A percentile compares a stretch with the other conserved stretches of the same genome.
Evolutionary conservation across 35 echinoderm and acorn worm genomes (phyloP).

Genomic region (Apostichopus japonicus): DNA sequence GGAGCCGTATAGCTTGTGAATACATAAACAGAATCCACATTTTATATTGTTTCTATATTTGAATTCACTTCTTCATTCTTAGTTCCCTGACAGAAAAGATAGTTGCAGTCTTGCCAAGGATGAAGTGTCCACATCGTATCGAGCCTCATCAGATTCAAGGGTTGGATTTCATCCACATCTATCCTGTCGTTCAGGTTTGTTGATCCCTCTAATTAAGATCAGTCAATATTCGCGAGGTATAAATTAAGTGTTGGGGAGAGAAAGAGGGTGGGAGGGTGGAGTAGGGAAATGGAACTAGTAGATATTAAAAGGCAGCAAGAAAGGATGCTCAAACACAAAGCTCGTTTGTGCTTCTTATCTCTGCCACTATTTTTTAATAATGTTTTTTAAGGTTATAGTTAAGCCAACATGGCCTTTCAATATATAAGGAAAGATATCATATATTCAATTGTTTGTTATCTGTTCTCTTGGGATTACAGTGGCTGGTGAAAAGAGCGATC

Average conservation of each 20-base stretch:
- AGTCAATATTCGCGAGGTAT: neutral
- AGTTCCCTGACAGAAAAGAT: slow-evolving; percentile 98
- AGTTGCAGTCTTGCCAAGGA: slow-evolving; percentile 93
- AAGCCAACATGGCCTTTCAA: too few relatives aligned
- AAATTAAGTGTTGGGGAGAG: neutral
- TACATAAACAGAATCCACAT: too few relatives aligned
- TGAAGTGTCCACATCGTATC: slow-evolving; percentile 98
- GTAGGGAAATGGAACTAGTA: neutral
- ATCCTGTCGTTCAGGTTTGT: slow-evolving; percentile 94
- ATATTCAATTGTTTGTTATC: neutral
- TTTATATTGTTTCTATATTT: too few relatives aligned
- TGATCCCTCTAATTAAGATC: neutral
- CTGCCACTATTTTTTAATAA: too few relatives aligned
- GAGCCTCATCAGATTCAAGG: slow-evolving; percentile 99
- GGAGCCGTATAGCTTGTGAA: too few relatives aligned
- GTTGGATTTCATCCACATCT: slow-evolving; percentile 99
- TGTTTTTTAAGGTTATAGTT: too few relatives aligned
- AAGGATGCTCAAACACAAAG: too few relatives aligned
- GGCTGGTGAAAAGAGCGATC: slow-evolving; percentile 96
- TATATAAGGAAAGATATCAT: too few relatives aligned
- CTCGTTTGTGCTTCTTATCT: too few relatives aligned
- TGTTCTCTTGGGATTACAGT: slow-evolving; percentile 64
- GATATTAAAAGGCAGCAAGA: too few relatives aligned
- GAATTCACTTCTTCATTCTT: neutral
- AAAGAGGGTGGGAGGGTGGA: neutral